Conservation (phyloP, 2,113 vertebrate genomes). For the Ifrita kowaldi region DNA sequence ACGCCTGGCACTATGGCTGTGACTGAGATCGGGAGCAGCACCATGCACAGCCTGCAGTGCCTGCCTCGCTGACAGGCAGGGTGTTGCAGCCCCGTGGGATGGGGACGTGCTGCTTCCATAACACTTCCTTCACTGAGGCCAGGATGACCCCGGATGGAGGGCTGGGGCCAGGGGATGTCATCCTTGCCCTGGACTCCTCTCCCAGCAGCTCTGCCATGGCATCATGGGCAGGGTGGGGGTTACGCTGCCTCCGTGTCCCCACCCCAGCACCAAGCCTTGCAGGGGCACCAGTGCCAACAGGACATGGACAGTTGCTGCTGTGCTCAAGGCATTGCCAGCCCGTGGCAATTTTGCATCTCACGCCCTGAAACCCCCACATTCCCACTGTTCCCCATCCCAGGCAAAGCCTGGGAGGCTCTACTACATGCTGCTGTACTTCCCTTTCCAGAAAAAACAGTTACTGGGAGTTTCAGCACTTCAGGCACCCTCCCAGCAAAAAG, state of each 20-base stretch:
- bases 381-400: neutral
- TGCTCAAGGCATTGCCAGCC: neutral
- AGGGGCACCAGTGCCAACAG: neutral
- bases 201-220: neutral
- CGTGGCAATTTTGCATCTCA: fast-evolving
- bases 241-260: fast-evolving
- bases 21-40: neutral
- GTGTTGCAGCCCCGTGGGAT: fast-evolving
- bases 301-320: neutral
- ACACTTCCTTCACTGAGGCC: neutral
- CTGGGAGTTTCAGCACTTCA: neutral
- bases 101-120: fast-evolving
- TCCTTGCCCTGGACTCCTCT: fast-evolving
- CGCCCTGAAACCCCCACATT: neutral
- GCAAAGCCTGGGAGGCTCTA: neutral
- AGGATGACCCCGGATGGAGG: neutral
- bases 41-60: neutral
- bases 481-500: neutral
- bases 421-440: neutral
- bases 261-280: neutral
- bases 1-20: neutral
- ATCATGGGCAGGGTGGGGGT: fast-evolving
- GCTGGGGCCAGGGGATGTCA: neutral
- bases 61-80: neutral
- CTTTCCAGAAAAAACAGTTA: neutral